Percentiles rank a stretch among this genome's conserved stretches.
These are phyloP conservation scores for Hemiprocne comata DNA, from an alignment of 2,113 vertebrate genomes.

Conservation along the genomic window DNA sequence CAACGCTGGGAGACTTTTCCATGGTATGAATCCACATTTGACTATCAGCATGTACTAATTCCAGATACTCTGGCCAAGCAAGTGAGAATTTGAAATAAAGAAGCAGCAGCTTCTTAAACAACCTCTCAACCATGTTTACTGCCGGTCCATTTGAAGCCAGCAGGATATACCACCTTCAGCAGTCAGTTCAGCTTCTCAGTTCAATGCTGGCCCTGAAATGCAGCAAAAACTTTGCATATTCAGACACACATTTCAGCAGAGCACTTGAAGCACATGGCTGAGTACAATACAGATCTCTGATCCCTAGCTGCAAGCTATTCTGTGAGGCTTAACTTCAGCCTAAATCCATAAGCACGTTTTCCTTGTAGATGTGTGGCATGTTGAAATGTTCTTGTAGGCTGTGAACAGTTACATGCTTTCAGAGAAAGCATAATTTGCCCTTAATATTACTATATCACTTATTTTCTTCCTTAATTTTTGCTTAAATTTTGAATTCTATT, in stretches of 20 bases:
- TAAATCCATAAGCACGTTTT: not conserved
- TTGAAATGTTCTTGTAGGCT: not conserved
- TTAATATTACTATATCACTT: not conserved
- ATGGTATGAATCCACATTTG: not conserved
- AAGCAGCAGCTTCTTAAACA: not conserved
- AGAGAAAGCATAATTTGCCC: not conserved
- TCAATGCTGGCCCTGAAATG: not conserved
- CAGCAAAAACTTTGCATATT: not conserved
- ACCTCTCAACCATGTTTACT: not conserved
- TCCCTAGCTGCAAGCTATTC: accelerated
- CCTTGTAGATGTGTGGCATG: too few relatives aligned
- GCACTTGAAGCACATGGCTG: not conserved
- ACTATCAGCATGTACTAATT: not conserved
- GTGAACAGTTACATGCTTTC: not conserved
- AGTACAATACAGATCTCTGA: not conserved
- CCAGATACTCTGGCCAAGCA: not conserved
- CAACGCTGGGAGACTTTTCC: not conserved
- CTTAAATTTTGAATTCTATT: not conserved
- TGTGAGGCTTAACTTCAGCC: not conserved
- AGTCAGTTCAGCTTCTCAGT: not conserved
- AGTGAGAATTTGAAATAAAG: not conserved
- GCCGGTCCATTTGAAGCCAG: not conserved
- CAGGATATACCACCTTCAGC: not conserved
- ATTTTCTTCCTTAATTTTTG: not conserved
- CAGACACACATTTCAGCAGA: not conserved